A percentile compares a stretch with the other conserved stretches of the same genome.
Evolutionary conservation across 2,888 invertebrate genomes (phyloP).

Genomic region (Fragum sueziense): DNA sequence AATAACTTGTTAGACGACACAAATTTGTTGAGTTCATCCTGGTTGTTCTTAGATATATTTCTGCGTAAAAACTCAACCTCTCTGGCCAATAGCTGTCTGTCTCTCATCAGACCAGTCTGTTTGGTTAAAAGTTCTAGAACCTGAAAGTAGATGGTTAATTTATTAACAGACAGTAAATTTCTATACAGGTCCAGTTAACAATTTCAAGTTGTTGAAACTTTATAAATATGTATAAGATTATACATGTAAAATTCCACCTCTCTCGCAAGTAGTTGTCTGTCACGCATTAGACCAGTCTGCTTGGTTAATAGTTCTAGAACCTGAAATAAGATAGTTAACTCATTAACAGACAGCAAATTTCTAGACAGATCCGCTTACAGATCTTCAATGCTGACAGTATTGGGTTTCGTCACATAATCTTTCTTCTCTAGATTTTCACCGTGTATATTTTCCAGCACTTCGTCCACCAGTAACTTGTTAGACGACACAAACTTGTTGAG

Average conservation of each 20-base stretch:
- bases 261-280: constrained; percentile 76
- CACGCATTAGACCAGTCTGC: constrained; percentile 74
- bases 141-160: too few species aligned
- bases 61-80: constrained; percentile 79
- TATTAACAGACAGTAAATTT: too few species aligned
- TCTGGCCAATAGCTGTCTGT: constrained; percentile 76
- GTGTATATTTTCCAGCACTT: constrained; percentile 69
- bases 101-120: constrained; percentile 74
- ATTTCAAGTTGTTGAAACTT: too few species aligned
- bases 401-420: constrained; percentile 52
- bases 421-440: constrained; percentile 65
- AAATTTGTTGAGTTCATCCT: constrained; percentile 68
- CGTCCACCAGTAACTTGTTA: constrained; percentile 71
- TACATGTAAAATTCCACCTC: constrained; percentile 81
- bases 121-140: constrained; percentile 76
- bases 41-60: constrained; percentile 69
- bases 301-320: constrained; percentile 76
- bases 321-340: too few species aligned
- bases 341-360: too few species aligned
- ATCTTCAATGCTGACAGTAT: constrained; percentile 1
- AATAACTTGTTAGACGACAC: constrained; percentile 70
- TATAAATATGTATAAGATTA: too few species aligned
- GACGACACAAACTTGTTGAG: constrained; percentile 70
- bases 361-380: too few species aligned
- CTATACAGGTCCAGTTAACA: too few species aligned